These are phyloP conservation scores for Lycodopsis pacificus DNA, from an alignment of 2,797 vertebrate genomes.

Conservation along the genomic window DNA sequence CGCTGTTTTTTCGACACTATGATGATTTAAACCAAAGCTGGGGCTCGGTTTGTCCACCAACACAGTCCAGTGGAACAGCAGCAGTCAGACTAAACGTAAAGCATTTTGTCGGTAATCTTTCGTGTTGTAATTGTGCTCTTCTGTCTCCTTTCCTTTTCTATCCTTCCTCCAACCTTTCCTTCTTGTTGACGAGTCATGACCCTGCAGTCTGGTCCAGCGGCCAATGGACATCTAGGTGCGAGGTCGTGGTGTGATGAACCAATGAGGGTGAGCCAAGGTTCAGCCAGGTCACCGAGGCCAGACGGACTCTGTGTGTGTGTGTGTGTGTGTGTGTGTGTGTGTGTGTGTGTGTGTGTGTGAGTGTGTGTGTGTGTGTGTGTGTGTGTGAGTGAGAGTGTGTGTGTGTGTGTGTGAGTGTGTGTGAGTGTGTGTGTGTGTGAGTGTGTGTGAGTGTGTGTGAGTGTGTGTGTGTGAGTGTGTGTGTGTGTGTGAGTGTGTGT, in stretches of 20 bases:
- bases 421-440: conserved; percentile 1
- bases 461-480: not conserved
- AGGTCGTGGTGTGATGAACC: conserved; percentile 57
- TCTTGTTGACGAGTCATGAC: conserved; percentile 45
- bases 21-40: too few relatives aligned
- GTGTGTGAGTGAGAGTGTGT: not conserved
- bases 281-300: conserved; percentile 64
- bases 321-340: conserved; percentile 6
- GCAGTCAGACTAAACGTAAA: too few relatives aligned
- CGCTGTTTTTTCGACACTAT: too few relatives aligned
- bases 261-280: conserved; percentile 75
- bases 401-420: conserved; percentile 19
- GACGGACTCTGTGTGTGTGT: conserved; percentile 19
- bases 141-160: not conserved
- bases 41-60: too few relatives aligned
- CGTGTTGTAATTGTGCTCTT: not conserved
- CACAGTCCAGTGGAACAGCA: too few relatives aligned
- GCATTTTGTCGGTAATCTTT: not conserved
- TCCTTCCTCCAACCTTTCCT: not conserved
- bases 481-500: not conserved
- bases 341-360: too few relatives aligned
- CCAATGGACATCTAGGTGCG: conserved; percentile 66
- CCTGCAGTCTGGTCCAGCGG: conserved; percentile 30
- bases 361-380: conserved; percentile 18
- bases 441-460: not conserved